phyloP scores from a whole-genome alignment of 2,888 invertebrate species.

The Globia sparganii region DNA sequence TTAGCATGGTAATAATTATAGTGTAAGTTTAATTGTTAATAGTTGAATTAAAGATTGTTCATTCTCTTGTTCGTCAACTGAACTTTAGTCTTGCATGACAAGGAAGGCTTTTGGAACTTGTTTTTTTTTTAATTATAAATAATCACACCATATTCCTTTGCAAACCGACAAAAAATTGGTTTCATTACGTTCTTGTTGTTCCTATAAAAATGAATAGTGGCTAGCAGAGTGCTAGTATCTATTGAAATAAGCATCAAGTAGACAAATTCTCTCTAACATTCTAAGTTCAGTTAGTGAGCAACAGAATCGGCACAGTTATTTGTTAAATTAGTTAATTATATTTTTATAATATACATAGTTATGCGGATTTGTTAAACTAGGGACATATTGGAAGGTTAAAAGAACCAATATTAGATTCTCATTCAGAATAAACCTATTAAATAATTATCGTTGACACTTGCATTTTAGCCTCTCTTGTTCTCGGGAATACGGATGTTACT shows the following conservation, averaged over 20 bases:
- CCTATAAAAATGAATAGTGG: background rate
- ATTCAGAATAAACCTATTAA: background rate
- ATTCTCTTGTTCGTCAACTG: conserved; percentile 29
- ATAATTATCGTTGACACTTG: background rate
- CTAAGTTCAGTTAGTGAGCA: conserved; percentile 28
- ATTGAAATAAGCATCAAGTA: background rate
- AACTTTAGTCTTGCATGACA: conserved; percentile 1
- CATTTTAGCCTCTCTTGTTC: background rate
- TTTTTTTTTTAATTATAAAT: background rate
- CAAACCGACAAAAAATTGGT: background rate
- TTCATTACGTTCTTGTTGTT: background rate
- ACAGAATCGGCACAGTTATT: conserved; percentile 11
- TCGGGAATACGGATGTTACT: background rate
- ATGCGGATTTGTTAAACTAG: background rate
- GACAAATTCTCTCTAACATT: conserved; percentile 11
- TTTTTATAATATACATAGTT: background rate
- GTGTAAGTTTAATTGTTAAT: conserved; percentile 13
- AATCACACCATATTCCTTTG: background rate
- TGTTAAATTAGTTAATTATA: conserved; percentile 22
- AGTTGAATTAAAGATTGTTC: conserved; percentile 5
- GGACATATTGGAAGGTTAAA: background rate
- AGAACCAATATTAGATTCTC: background rate
- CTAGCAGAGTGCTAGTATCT: background rate
- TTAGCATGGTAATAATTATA: background rate
- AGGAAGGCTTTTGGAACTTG: background rate